Evolutionary conservation across 2,888 invertebrate species (phyloP), one percentile per base, ranked within the genome.

Genomic region (Pandemis heparana): DNA sequence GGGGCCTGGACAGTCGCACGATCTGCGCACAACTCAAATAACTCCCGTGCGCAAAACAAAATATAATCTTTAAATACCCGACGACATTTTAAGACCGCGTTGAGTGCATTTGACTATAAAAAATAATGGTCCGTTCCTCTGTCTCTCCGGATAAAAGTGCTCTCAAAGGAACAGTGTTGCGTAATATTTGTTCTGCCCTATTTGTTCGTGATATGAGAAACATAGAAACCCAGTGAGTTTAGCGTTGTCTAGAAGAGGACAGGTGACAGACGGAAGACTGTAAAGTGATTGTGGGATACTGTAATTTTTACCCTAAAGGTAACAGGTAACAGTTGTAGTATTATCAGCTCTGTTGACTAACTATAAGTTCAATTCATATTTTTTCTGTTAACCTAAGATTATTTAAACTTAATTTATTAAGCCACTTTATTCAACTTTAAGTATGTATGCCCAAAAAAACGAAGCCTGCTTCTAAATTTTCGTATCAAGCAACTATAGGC

Each of bases 1-100:
- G 94, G 93, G 94, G 92, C 90, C 92, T 88, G 89, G 87, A 79
- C 89, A 87, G 86, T 88, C 83, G 83, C 79, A 77, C 81, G 85
- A 85, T 89, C 87, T 90, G 90, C 89, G 92, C 89, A 89, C 87
- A 82, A 83, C 82, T 82, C 80, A 79, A 80, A 79, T 66, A 72
- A 67, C 64, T 70, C 69, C 62, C 71, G 74, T 67, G 75, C 72
- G 69, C 59, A 39, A 64, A 67, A 68, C 65, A 72, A 65, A 32
- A 67, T 60, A 60, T 63, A 14, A 41, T 59, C 59, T 69, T 68
- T 51, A 73, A 72, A 75, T 48, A 62, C 53, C 43, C 65, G 16
- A 43, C 65, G 56, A 62, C 60, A 41, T 70, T 69, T 46, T 53
- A 74, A 41, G 63, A 51, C 59, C n/a, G 18, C 51, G 77, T 77